Evolutionary conservation across 2,113 vertebrate genomes (phyloP).

Genomic region (Cryptomyrus ogoouensis): DNA sequence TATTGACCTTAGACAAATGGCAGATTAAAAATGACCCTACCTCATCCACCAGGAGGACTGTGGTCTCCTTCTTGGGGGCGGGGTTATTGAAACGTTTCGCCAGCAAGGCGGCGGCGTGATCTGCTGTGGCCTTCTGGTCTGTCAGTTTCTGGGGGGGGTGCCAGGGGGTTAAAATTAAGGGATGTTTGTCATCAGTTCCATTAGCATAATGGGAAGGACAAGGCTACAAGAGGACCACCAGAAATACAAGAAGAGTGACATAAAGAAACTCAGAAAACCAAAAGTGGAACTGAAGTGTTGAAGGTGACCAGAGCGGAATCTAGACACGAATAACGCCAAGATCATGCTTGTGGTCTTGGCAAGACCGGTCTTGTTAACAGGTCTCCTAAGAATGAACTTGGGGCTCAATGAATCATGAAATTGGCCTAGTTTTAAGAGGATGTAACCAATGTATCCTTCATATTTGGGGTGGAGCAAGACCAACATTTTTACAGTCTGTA

Average conservation of each 20-base stretch:
- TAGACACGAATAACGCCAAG: not conserved
- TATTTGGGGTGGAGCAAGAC: not conserved
- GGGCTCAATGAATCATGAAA: not conserved
- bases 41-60: slow-evolving; percentile 87
- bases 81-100: slow-evolving; percentile 72
- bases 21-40: slow-evolving; percentile 51
- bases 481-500: not conserved
- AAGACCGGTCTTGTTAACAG: not conserved
- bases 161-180: not conserved
- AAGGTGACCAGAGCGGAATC: not conserved
- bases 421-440: not conserved
- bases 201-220: not conserved
- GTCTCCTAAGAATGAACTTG: not conserved
- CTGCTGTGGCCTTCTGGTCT: slow-evolving; percentile 80
- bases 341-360: not conserved
- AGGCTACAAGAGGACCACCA: not conserved
- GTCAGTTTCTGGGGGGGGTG: slow-evolving; percentile 70
- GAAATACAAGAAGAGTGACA: not conserved
- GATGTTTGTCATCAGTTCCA: not conserved
- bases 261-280: not conserved
- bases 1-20: not conserved
- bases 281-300: not conserved
- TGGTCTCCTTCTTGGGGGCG: slow-evolving; percentile 71
- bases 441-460: not conserved
- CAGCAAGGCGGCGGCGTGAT: slow-evolving; percentile 78